A percentile compares a stretch with the other conserved stretches of the same genome.
Conservation (phyloP, 2,888 invertebrate genomes). For the Celastrina argiolus region DNA sequence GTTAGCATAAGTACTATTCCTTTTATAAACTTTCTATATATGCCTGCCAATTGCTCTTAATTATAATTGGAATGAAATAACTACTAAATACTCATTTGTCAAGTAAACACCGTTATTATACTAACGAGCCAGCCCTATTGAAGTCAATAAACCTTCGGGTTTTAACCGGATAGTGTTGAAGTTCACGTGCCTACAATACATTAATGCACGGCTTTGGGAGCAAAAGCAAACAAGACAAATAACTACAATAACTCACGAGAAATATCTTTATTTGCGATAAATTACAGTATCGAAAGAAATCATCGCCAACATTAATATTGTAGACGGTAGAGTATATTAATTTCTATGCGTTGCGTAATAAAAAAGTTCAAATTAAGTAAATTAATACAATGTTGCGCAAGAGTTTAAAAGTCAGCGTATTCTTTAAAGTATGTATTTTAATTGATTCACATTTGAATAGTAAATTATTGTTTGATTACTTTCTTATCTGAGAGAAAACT, state of each 20-base stretch:
- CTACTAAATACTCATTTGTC: not conserved
- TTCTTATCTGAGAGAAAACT: not conserved
- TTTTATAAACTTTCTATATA: no score
- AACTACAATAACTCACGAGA: not conserved
- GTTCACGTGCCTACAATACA: constrained; percentile 44
- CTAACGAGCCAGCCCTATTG: constrained; percentile 28
- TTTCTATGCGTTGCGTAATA: not conserved
- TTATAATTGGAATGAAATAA: not conserved
- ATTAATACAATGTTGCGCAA: not conserved
- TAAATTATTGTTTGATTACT: not conserved
- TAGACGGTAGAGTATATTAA: not conserved
- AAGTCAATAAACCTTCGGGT: constrained; percentile 53
- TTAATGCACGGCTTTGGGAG: constrained; percentile 18
- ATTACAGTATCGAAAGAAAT: constrained; percentile 2
- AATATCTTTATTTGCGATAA: not conserved
- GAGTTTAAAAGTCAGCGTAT: not conserved
- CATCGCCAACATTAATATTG: constrained; percentile 1
- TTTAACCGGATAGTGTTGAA: constrained; percentile 59
- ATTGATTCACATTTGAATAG: not conserved
- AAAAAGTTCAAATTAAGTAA: not conserved
- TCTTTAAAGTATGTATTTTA: not conserved
- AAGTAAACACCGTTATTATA: constrained; percentile 21
- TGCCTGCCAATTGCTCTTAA: no score
- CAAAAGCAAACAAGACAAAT: constrained; percentile 21
- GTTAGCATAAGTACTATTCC: no score